Percentiles rank a stretch among this genome's conserved stretches.
Conservation (phyloP, 2,888 invertebrate species). For the Tinea semifulvella region DNA sequence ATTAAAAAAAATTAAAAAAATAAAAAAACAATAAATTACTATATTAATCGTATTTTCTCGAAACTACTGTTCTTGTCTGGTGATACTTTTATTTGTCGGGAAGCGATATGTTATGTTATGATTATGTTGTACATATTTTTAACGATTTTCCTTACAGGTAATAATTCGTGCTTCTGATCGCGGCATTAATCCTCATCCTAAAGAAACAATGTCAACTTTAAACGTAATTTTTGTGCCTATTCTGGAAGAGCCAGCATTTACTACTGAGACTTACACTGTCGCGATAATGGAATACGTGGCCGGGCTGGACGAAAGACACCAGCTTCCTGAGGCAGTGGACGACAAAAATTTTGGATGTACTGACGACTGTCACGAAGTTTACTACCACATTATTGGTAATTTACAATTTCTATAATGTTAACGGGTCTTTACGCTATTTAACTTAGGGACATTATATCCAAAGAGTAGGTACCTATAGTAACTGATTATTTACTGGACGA, state of each 20-base stretch:
- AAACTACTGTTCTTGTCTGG: no score
- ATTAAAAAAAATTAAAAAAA: no score
- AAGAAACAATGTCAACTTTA: slow-evolving; percentile 30
- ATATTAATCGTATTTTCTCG: no score
- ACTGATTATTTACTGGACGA: slow-evolving; percentile 27
- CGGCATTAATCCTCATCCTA: slow-evolving; percentile 41
- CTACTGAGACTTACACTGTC: slow-evolving; percentile 24
- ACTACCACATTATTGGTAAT: slow-evolving; percentile 56
- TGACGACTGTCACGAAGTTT: slow-evolving; percentile 43
- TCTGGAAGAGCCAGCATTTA: slow-evolving; percentile 51
- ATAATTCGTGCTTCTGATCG: slow-evolving; percentile 57
- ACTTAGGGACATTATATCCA: background rate
- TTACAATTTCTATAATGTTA: background rate
- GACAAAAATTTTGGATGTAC: slow-evolving; percentile 52
- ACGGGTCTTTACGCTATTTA: no score
- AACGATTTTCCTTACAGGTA: slow-evolving; percentile 33
- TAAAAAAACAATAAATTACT: no score
- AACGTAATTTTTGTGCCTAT: slow-evolving; percentile 54
- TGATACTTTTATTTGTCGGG: no score
- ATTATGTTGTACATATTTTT: no score
- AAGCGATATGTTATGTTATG: no score
- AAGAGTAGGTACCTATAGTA: background rate
- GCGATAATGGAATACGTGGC: slow-evolving; percentile 44
- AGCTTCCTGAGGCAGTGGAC: slow-evolving; percentile 44
- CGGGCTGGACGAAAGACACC: slow-evolving; percentile 37